A percentile compares a stretch with the other conserved stretches of the same genome.
These are phyloP conservation scores for Dendrophyllia cribrosa DNA, from an alignment of 64 coral and sea anemone species.

Conservation along the genomic window DNA sequence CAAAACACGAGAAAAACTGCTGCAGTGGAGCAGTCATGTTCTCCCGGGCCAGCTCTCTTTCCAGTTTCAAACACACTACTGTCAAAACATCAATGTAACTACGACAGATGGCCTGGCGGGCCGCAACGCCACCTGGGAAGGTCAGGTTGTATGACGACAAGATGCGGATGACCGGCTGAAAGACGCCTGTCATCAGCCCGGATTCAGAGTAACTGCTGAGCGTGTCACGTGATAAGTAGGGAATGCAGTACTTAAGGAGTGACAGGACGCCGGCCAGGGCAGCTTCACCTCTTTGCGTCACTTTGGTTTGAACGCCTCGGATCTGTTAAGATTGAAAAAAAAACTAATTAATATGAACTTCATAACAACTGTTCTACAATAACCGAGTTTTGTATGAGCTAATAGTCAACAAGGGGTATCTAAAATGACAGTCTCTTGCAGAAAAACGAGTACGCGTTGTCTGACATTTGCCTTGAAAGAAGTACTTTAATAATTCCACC, in stretches of 20 bases:
- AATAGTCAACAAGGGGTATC: too few species aligned
- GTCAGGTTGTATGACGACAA: conserved; percentile 83
- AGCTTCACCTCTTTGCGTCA: conserved; percentile 85
- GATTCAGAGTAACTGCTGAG: conserved; percentile 72
- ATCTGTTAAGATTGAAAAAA: conserved; percentile 22
- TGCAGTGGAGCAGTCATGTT: conserved; percentile 78
- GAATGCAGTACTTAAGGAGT: conserved; percentile 83
- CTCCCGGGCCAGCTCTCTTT: conserved; percentile 79
- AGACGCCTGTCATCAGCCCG: conserved; percentile 41
- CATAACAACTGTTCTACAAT: too few species aligned
- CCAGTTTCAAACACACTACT: conserved; percentile 80
- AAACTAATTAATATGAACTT: too few species aligned
- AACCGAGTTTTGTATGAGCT: too few species aligned
- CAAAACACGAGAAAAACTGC: conserved; percentile 93
- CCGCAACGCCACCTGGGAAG: conserved; percentile 83
- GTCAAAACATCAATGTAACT: conserved; percentile 87
- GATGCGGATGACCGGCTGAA: conserved; percentile 85
- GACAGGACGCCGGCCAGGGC: conserved; percentile 78
- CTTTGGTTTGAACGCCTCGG: conserved; percentile 62
- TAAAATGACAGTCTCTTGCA: too few species aligned
- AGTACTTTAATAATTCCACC: too few species aligned
- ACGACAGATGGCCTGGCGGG: conserved; percentile 82
- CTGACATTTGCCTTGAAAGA: too few species aligned
- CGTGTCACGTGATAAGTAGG: conserved; percentile 82
- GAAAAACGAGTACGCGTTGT: too few species aligned